Base-by-base conservation (phyloP, 1,140 invertebrate genomes). In the Drosophila biarmipes region DNA sequence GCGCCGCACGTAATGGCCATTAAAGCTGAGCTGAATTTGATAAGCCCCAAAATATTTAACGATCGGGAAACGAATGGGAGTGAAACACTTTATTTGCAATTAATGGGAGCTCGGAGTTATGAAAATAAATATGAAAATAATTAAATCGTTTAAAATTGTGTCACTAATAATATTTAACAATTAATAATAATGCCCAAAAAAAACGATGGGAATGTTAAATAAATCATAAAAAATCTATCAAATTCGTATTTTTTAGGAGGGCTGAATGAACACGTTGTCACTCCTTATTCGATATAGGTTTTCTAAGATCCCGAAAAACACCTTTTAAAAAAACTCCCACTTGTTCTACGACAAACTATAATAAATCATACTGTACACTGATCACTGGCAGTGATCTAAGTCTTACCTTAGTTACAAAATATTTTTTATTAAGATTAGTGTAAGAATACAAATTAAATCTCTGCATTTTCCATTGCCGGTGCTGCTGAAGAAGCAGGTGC, bases 21-120 rank as follows among this genome's bases (percentile, higher is more conserved):
- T 71, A 89, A 80, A 84, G 85, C 73, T 89, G 84, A 89, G 76
- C 73, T 57, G 84, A 63, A 89, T 90, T 67, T 71, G 51, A 84
- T 84, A 62, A 14, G 40, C 15, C 14, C 67, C 48, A 63, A 63
- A 62, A 62, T 63, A 42, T 17, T 31, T 5, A 52, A 21, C 35
- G 17, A 53, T 59, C 19, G 37, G 61, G 38, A 61, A 74, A 31
- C 12, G 15, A 31, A 24, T 43, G 21, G n/a, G 10, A 59, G 4
- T 73, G 54, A 8, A 71, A 74, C 71, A 56, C 6, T n/a, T 34
- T 24, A 19, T 4, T 10, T 21, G 46, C 10, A 27, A 35, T 34
- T 62, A 27, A 31, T 31, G 2, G 17, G 17, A 31, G 6, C 31
- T 29, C 31, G 6, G 10, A 3, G 2, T 29, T 17, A 17, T 21